Percentiles rank a stretch among this genome's conserved stretches.
Evolutionary conservation across 2,797 vertebrate genomes (phyloP).

Genomic region (Sebastes glaucus): DNA sequence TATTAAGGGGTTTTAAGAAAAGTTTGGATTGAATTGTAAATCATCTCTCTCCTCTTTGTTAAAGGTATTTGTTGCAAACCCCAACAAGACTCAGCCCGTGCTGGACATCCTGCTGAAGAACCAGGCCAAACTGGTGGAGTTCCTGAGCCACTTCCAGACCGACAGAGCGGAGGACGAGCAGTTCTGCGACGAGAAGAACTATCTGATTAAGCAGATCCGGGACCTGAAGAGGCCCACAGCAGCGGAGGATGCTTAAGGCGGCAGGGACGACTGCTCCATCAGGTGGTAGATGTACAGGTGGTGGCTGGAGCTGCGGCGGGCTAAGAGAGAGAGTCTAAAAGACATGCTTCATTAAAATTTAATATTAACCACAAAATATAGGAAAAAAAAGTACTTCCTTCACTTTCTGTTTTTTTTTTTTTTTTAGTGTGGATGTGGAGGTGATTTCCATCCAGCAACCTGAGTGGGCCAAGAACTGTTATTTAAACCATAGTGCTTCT

Average conservation of each 20-base stretch:
- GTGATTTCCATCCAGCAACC: conserved; percentile 59
- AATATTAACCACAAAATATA: conserved; percentile 68
- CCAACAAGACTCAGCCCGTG: conserved; percentile 87
- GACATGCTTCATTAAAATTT: conserved; percentile 58
- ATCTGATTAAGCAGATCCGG: conserved; percentile 87
- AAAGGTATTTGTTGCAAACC: conserved; percentile 88
- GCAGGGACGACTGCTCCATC: background rate
- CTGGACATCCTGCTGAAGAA: conserved; percentile 89
- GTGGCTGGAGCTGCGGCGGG: conserved; percentile 46
- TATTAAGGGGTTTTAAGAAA: background rate
- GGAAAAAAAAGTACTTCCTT: conserved; percentile 61
- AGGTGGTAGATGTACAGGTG: conserved; percentile 56
- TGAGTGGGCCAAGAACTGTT: conserved; percentile 74
- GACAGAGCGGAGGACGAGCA: conserved; percentile 87
- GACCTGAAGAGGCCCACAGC: conserved; percentile 83
- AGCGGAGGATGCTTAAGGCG: conserved; percentile 76
- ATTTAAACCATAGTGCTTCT: conserved; percentile 72
- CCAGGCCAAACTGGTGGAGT: conserved; percentile 86
- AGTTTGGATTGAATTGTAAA: background rate
- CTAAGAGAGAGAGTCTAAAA: conserved; percentile 44
- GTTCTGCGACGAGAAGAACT: conserved; percentile 89
- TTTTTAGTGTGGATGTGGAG: conserved; percentile 52
- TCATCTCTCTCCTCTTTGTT: background rate
- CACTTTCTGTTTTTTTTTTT: conserved; percentile 46
- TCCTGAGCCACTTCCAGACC: conserved; percentile 86